A percentile compares a stretch with the other conserved stretches of the same genome.
Evolutionary conservation across 2,797 vertebrate genomes (phyloP).

Genomic region (Xiphorhynchus erythropygius): DNA sequence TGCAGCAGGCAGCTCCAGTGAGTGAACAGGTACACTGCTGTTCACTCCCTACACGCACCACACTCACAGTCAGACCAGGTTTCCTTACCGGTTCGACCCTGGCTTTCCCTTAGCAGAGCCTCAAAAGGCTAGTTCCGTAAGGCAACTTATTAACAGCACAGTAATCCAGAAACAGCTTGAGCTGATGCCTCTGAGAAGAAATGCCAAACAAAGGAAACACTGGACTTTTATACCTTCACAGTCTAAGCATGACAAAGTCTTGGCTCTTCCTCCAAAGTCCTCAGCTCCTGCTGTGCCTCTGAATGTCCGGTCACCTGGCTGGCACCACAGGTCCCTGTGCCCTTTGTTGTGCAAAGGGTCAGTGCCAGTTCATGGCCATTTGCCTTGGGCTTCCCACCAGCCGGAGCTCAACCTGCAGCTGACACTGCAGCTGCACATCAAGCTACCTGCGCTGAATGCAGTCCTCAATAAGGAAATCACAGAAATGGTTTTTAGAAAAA

Average conservation of each 20-base stretch:
- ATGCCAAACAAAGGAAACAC: background rate
- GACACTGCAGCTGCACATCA: background rate
- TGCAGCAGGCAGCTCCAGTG: background rate
- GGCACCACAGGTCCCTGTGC: background rate
- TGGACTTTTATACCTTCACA: background rate
- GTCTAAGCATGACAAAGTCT: background rate
- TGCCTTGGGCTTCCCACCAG: background rate
- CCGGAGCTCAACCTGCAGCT: background rate
- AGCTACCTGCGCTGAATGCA: background rate
- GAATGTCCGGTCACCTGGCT: background rate
- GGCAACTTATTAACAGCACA: background rate
- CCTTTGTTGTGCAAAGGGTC: background rate
- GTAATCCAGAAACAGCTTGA: background rate
- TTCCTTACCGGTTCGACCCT: background rate
- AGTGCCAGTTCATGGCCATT: background rate
- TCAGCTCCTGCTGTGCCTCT: background rate
- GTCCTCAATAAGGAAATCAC: background rate
- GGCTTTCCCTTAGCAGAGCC: background rate
- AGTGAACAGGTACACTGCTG: background rate
- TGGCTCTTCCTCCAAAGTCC: background rate
- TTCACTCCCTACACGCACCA: background rate
- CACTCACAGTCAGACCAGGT: background rate
- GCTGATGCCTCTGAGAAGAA: fast-evolving
- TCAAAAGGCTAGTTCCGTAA: background rate
- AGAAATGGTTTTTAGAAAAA: background rate